These are phyloP conservation scores for Siderastrea radians DNA, from an alignment of 92 coral and sea anemone genomes.

Conservation along the genomic window DNA sequence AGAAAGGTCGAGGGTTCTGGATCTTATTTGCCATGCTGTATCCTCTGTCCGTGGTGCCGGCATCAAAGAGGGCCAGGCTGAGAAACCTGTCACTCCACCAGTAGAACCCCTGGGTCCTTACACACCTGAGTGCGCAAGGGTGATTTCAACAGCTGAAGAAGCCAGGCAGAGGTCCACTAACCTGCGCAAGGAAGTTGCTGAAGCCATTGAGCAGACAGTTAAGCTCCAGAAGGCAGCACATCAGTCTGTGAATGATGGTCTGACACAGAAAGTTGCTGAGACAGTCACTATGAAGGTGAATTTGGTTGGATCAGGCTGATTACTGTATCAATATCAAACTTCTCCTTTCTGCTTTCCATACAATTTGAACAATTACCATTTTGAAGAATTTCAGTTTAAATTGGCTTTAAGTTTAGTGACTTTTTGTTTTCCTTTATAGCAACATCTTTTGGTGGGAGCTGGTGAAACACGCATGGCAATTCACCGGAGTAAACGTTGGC, in stretches of 20 bases:
- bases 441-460: constrained; percentile 98
- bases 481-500: constrained; percentile 97
- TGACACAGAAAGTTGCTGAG: constrained; percentile 99
- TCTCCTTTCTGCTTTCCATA: background rate
- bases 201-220: constrained; percentile 95
- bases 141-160: constrained; percentile 88
- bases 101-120: constrained; percentile 98
- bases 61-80: constrained; percentile 88
- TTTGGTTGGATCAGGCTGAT: background rate
- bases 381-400: background rate
- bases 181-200: constrained; percentile 92
- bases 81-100: constrained; percentile 92
- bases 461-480: constrained; percentile 97
- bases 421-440: constrained; percentile 54
- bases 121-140: constrained; percentile 98
- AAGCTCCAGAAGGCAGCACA: constrained; percentile 96
- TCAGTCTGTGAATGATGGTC: constrained; percentile 95
- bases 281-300: constrained; percentile 98
- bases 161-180: constrained; percentile 90
- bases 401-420: background rate
- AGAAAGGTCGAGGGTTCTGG: constrained; percentile 93
- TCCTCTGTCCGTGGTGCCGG: constrained; percentile 97
- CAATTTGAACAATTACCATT: background rate
- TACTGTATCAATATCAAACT: too few species aligned
- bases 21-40: constrained; percentile 97